Conservation (phyloP, 2,113 vertebrate species). For the Todiramphus chloris region DNA sequence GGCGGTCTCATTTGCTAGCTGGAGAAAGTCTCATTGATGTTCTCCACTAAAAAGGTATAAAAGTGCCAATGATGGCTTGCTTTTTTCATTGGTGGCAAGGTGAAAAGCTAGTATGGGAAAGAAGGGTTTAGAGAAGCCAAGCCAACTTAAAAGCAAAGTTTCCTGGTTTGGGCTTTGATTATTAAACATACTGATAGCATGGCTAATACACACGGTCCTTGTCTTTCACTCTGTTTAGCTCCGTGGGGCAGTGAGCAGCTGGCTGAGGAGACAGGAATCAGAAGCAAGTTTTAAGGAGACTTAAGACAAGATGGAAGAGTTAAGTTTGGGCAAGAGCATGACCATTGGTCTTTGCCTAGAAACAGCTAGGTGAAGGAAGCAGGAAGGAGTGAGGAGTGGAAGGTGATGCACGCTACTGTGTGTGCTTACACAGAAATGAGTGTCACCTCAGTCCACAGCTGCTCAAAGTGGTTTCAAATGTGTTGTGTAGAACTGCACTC, state of each 20-base stretch:
- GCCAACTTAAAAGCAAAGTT: not conserved
- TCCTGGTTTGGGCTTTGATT: not conserved
- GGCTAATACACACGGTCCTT: not conserved
- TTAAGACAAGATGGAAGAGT: not conserved
- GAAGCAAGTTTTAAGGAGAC: not conserved
- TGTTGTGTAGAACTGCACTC: not conserved
- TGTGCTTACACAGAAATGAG: not conserved
- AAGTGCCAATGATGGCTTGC: not conserved
- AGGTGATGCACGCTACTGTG: rapidly evolving
- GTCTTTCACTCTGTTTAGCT: not conserved
- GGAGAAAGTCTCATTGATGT: not conserved
- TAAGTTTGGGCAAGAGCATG: not conserved
- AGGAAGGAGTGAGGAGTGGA: not conserved
- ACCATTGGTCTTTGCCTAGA: not conserved
- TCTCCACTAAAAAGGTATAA: not conserved
- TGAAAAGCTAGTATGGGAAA: not conserved
- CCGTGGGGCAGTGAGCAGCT: not conserved
- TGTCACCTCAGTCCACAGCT: not conserved
- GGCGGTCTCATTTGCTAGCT: not conserved
- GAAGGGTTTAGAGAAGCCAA: not conserved
- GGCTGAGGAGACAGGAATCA: not conserved
- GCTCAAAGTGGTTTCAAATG: not conserved
- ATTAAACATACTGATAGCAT: not conserved
- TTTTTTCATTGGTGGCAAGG: not conserved
- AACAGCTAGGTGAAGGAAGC: not conserved